Evolutionary conservation across 2,113 vertebrate species (phyloP), one percentile per base, ranked within the genome.

Genomic region (Hucho hucho): DNA sequence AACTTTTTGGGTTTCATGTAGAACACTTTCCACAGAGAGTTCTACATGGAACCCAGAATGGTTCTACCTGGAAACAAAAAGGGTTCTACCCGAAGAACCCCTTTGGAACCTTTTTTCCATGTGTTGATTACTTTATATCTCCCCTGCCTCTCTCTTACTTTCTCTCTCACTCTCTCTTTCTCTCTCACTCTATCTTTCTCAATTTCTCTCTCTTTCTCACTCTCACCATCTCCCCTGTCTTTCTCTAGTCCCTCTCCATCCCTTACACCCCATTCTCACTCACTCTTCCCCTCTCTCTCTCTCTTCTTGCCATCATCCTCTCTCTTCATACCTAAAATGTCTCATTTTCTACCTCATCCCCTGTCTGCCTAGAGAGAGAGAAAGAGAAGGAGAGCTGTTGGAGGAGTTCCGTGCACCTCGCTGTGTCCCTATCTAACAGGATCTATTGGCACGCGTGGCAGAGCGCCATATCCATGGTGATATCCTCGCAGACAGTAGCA

Each of bases 391-490:
- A 82, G 73, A 82, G 59, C 76, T 77, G 80, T 79, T 77, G 82
- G 73, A 76, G 82, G 80, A 74, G 84, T 79, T 74, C 84, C 84
- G 84, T 80, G 68, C 86, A 86, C 89, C 84, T 88, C 78, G 82
- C 88, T 90, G 85, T 91, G 89, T 87, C 90, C 89, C 85, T 85
- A 91, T 89, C 90, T 88, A 88, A 87, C 86, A 87, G 85, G 84
- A 93, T 92, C 92, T 93, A 92, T 90, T 93, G 92, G 90, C 87
- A 91, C 87, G 90, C 90, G 90, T 91, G 87, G 89, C 86, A 91
- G 87, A 91, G 91, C 87, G 56, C 84, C 86, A 92, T 94, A 91
- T 87, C 93, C 93, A 94, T 94, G 93, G 93, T 93, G 93, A 94
- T 92, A 92, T 88, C 87, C 91, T 90, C 84, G 73, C 88, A 88